Evolutionary conservation across 2,113 vertebrate genomes (phyloP).

Genomic region (Vidua chalybeata): DNA sequence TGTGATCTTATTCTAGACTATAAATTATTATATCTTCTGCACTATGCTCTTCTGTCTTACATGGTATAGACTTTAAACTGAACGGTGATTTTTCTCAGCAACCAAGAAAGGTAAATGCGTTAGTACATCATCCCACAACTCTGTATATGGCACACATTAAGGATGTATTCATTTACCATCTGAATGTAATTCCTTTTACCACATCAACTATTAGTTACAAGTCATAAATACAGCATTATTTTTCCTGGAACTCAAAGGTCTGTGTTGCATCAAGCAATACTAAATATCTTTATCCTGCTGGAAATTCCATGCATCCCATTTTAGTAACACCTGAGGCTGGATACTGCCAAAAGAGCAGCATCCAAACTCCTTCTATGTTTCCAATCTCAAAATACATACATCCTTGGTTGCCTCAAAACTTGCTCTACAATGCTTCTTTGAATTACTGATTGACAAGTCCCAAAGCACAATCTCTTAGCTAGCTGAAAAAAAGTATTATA

Average conservation of each 20-base stretch:
- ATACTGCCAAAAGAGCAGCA: constrained; percentile 26
- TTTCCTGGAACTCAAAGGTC: constrained; percentile 64
- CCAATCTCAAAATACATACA: background rate
- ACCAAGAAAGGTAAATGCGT: constrained; percentile 82
- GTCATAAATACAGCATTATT: constrained; percentile 74
- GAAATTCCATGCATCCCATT: constrained; percentile 60
- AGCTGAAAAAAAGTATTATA: background rate
- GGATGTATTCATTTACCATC: constrained; percentile 78
- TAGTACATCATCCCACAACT: constrained; percentile 75
- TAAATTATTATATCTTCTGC: constrained; percentile 57
- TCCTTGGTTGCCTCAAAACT: background rate
- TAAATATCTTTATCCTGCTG: constrained; percentile 67
- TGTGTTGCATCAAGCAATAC: constrained; percentile 68
- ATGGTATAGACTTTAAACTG: constrained; percentile 57
- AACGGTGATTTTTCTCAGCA: constrained; percentile 73
- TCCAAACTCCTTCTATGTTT: background rate
- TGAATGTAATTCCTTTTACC: constrained; percentile 81
- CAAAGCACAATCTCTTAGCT: background rate
- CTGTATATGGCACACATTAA: constrained; percentile 78
- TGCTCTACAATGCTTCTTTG: background rate
- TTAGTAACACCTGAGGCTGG: constrained; percentile 49
- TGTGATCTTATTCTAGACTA: constrained; percentile 31
- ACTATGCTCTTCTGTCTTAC: constrained; percentile 38
- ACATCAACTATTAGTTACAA: constrained; percentile 68
- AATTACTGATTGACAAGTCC: background rate